These are phyloP conservation scores for Paedocypris micromegethes DNA, from an alignment of 2,797 vertebrate genomes.

Conservation along the genomic window DNA sequence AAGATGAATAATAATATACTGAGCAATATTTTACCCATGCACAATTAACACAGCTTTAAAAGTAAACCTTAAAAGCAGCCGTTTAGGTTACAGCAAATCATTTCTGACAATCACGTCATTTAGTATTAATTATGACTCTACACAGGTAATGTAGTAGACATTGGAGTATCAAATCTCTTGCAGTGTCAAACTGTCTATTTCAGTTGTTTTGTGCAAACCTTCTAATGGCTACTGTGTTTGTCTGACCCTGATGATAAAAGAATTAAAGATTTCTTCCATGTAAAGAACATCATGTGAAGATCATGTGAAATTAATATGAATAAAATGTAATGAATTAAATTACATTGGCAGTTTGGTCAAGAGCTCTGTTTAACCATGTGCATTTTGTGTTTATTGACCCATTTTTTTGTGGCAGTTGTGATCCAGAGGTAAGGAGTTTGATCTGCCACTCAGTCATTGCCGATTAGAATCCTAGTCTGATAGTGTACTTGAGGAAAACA, in stretches of 20 bases:
- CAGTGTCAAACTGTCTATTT: constrained; percentile 41
- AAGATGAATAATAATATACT: constrained; percentile 37
- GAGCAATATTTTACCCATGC: constrained; percentile 50
- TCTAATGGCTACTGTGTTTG: constrained; percentile 45
- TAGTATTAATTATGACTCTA: constrained; percentile 35
- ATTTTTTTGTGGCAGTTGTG: too few relatives aligned
- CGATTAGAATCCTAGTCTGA: too few relatives aligned
- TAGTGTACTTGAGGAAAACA: too few relatives aligned
- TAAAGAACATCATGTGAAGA: constrained; percentile 46
- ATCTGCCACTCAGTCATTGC: too few relatives aligned
- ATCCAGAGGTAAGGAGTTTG: too few relatives aligned
- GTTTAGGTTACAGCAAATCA: constrained; percentile 28
- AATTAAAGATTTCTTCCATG: constrained; percentile 46
- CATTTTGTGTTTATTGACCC: too few relatives aligned
- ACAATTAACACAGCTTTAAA: constrained; percentile 41
- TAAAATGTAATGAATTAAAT: constrained; percentile 42
- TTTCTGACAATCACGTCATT: constrained; percentile 42
- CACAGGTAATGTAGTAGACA: constrained; percentile 27
- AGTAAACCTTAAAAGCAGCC: constrained; percentile 34
- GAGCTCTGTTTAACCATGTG: neutral
- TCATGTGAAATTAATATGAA: constrained; percentile 44
- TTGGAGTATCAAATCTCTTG: constrained; percentile 37
- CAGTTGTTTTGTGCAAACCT: constrained; percentile 45
- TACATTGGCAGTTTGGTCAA: neutral
- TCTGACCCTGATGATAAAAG: constrained; percentile 42